A percentile compares a stretch with the other conserved stretches of the same genome.
Evolutionary conservation across 2,888 invertebrate genomes (phyloP).

Genomic region (Calephelis perditalis): DNA sequence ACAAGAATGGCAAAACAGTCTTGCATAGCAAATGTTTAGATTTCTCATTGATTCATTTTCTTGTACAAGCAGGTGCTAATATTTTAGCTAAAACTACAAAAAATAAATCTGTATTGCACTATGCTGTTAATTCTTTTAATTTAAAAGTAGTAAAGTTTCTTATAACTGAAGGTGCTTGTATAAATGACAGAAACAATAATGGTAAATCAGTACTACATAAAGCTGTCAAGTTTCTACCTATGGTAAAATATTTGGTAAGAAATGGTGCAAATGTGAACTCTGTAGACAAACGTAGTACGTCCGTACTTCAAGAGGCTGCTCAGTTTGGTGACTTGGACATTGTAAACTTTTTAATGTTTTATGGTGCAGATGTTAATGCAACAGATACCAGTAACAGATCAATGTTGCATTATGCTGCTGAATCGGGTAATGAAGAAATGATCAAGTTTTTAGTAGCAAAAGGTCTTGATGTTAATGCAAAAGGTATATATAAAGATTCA

Average conservation of each 20-base stretch:
- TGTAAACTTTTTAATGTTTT: background rate
- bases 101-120: background rate
- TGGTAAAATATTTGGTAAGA: background rate
- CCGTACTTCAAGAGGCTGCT: background rate
- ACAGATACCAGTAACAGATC: slow-evolving; percentile 4
- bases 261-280: slow-evolving; percentile 2
- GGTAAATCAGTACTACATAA: slow-evolving; percentile 24
- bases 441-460: background rate
- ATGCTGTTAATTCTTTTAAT: background rate
- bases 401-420: too few species aligned
- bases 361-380: background rate
- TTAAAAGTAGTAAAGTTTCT: background rate
- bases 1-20: background rate
- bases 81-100: background rate
- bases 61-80: background rate
- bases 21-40: background rate
- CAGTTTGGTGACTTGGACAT: background rate
- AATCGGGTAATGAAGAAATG: background rate
- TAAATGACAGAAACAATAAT: slow-evolving; percentile 25
- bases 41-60: background rate
- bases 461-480: background rate
- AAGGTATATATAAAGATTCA: background rate
- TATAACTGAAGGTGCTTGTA: background rate
- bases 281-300: background rate
- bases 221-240: background rate